phyloP scores from a whole-genome alignment of 2,888 invertebrate species.

The Beris morrisii region DNA sequence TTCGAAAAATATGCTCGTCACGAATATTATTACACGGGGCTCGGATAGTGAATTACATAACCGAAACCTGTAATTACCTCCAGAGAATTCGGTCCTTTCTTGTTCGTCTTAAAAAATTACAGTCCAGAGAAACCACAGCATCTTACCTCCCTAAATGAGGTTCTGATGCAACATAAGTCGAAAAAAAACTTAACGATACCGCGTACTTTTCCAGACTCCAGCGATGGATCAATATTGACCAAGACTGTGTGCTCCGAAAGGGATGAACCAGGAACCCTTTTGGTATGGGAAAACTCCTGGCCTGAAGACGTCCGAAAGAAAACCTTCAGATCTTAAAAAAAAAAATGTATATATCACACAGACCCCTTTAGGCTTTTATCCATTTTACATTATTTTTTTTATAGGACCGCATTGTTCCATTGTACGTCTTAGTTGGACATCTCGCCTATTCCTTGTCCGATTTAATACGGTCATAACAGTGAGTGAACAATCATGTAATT shows the following conservation, averaged over 20 bases:
- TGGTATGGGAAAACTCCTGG: conserved; percentile 4
- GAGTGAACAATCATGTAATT: conserved; percentile 36
- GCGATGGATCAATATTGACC: conserved; percentile 29
- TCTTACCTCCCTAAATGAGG: neutral
- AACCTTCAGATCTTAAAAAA: neutral
- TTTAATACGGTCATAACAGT: conserved; percentile 44
- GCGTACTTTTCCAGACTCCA: neutral
- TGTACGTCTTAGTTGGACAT: conserved; percentile 54
- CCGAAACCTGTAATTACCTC: conserved; percentile 35
- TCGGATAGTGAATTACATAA: conserved; percentile 15
- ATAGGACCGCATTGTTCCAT: conserved; percentile 38
- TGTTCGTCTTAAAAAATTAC: conserved; percentile 30
- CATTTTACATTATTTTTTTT: conserved; percentile 11
- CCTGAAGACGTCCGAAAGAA: neutral
- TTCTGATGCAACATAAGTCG: neutral
- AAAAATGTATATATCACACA: neutral
- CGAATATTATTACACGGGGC: neutral
- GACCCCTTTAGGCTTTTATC: conserved; percentile 21
- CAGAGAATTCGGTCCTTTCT: conserved; percentile 4
- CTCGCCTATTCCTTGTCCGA: conserved; percentile 50
- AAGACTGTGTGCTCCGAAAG: neutral
- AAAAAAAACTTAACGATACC: neutral
- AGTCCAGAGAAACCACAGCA: conserved; percentile 26
- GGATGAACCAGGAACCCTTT: conserved; percentile 17
- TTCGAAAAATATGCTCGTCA: neutral